A percentile compares a stretch with the other conserved stretches of the same genome.
These are phyloP conservation scores for Scaeva pyrastri DNA, from an alignment of 2,888 invertebrate genomes.

Conservation along the genomic window DNA sequence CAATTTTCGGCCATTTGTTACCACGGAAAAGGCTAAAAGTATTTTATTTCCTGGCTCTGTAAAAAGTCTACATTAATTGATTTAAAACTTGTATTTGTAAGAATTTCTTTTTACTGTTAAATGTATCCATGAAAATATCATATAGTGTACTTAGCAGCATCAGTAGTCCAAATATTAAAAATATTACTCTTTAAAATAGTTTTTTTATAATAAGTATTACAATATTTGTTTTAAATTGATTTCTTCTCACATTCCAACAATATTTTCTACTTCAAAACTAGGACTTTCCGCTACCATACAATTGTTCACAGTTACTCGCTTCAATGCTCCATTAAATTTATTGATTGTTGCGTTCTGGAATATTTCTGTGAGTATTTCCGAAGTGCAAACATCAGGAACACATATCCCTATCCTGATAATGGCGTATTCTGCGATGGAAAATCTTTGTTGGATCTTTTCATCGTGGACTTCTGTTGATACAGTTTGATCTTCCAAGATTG, in stretches of 20 bases:
- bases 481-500: slow-evolving; percentile 1
- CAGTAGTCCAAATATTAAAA: slow-evolving; percentile 44
- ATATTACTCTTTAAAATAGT: slow-evolving; percentile 43
- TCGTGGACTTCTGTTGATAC: neutral
- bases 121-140: slow-evolving; percentile 30
- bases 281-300: slow-evolving; percentile 28
- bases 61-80: neutral
- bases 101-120: slow-evolving; percentile 11
- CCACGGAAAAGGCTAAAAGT: slow-evolving; percentile 50
- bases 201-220: neutral
- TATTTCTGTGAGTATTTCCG: slow-evolving; percentile 28
- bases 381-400: slow-evolving; percentile 55
- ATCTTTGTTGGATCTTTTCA: slow-evolving; percentile 5
- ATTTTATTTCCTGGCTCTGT: slow-evolving; percentile 17
- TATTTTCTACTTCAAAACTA: slow-evolving; percentile 46
- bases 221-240: neutral
- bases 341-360: slow-evolving; percentile 33
- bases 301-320: slow-evolving; percentile 25
- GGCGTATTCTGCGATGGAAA: slow-evolving; percentile 16
- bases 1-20: slow-evolving; percentile 49
- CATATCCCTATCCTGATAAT: slow-evolving; percentile 51
- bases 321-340: slow-evolving; percentile 28
- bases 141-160: slow-evolving; percentile 50
- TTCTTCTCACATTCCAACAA: slow-evolving; percentile 57
- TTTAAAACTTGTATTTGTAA: neutral